phyloP scores from a whole-genome alignment of 1,140 invertebrate genomes.

The Temnothorax nylanderi region DNA sequence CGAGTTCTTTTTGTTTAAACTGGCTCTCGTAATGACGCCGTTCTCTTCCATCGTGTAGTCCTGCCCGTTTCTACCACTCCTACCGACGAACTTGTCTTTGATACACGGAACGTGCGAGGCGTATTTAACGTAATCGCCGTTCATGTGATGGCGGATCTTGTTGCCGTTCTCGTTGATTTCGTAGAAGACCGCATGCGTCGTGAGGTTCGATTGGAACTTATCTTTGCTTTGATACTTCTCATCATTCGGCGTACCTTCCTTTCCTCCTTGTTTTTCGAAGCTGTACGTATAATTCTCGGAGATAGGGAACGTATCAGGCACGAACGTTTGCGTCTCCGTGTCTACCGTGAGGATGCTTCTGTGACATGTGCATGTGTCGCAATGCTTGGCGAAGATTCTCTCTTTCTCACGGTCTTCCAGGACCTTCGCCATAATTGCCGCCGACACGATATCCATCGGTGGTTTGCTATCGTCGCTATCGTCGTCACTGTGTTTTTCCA shows the following conservation, averaged over 20 bases:
- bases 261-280: conserved; percentile 34
- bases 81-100: conserved; percentile 65
- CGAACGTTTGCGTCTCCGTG: conserved; percentile 78
- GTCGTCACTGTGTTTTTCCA: conserved; percentile 80
- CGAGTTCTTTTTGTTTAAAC: conserved; percentile 65
- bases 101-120: conserved; percentile 22
- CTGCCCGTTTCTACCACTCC: conserved; percentile 41
- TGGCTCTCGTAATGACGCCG: conserved; percentile 25
- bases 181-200: conserved; percentile 49
- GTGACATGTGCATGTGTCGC: conserved; percentile 91
- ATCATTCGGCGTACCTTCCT: conserved; percentile 36
- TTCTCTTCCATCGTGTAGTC: conserved; percentile 40
- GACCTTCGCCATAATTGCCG: conserved; percentile 97
- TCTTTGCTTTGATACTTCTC: conserved; percentile 63
- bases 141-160: conserved; percentile 55
- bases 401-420: conserved; percentile 94
- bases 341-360: conserved; percentile 81
- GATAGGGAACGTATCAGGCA: conserved; percentile 35
- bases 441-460: conserved; percentile 93
- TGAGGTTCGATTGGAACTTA: conserved; percentile 53
- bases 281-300: conserved; percentile 47
- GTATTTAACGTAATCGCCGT: conserved; percentile 56
- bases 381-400: conserved; percentile 90
- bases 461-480: conserved; percentile 86
- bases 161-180: conserved; percentile 60